Evolutionary conservation across 2,888 invertebrate species (phyloP).

Genomic region (Limnephilus marmoratus): DNA sequence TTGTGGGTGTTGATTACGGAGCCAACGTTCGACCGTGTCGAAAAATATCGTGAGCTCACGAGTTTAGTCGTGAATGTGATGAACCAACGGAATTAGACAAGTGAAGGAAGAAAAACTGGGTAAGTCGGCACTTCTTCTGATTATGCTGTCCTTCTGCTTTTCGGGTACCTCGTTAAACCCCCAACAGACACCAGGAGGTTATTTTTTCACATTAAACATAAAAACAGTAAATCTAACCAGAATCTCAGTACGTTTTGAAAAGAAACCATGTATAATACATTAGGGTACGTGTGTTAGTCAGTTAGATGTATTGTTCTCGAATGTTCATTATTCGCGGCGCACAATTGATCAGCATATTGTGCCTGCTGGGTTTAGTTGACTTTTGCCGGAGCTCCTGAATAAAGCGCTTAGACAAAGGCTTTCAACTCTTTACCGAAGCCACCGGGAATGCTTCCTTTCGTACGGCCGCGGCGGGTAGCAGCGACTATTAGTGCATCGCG

Average conservation of each 20-base stretch:
- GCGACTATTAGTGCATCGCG: not conserved
- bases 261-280: not conserved
- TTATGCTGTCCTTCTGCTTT: too few relatives aligned
- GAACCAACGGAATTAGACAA: too few relatives aligned
- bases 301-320: not conserved
- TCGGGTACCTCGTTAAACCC: too few relatives aligned
- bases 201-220: too few relatives aligned
- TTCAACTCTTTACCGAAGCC: not conserved
- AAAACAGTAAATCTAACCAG: too few relatives aligned
- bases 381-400: not conserved
- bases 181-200: too few relatives aligned
- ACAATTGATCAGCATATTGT: not conserved
- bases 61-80: too few relatives aligned
- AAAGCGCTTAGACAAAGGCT: not conserved
- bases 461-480: not conserved
- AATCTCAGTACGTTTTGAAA: not conserved
- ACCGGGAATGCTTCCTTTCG: not conserved
- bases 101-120: too few relatives aligned
- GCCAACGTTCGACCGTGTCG: too few relatives aligned
- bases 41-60: too few relatives aligned
- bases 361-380: not conserved
- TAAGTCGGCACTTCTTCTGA: too few relatives aligned
- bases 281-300: not conserved
- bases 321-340: not conserved
- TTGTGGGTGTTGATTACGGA: too few relatives aligned